Evolutionary conservation across 2,113 vertebrate genomes (phyloP).

Genomic region (Oreochromis niloticus): DNA sequence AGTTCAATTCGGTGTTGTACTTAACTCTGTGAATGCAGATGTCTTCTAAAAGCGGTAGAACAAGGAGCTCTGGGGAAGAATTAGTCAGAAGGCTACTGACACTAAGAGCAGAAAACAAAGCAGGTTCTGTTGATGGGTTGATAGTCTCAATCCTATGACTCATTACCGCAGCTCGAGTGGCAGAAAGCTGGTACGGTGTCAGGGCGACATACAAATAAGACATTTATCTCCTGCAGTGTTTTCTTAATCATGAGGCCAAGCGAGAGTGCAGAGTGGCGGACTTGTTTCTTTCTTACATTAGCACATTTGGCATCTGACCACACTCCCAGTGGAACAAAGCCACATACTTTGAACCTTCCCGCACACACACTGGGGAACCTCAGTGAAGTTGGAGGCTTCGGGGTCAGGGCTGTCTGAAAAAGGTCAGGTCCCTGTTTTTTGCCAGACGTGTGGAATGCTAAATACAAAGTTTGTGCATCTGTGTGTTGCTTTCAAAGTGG

Average conservation of each 20-base stretch:
- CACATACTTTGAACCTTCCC: neutral
- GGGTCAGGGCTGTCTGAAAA: conserved; percentile 60
- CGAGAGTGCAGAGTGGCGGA: neutral
- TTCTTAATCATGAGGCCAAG: neutral
- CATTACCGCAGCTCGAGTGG: neutral
- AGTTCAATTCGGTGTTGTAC: conserved; percentile 27
- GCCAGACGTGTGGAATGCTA: conserved; percentile 30
- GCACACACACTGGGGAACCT: neutral
- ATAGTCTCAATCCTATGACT: neutral
- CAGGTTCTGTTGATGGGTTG: neutral
- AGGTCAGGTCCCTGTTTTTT: conserved; percentile 62
- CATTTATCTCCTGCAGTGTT: neutral
- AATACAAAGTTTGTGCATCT: conserved; percentile 14
- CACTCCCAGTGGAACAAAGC: neutral
- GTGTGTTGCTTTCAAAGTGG: neutral
- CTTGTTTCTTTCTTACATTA: neutral
- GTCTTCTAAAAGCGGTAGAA: conserved; percentile 1
- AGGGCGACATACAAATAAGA: neutral
- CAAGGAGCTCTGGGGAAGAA: neutral
- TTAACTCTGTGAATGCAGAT: conserved; percentile 25
- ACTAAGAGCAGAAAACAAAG: neutral
- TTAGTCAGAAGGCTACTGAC: neutral
- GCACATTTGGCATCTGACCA: neutral
- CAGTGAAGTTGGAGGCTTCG: conserved; percentile 24
- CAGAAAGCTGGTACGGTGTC: neutral